Evolutionary conservation across 2,797 vertebrate genomes (phyloP).

Genomic region (Poeciliopsis turneri): DNA sequence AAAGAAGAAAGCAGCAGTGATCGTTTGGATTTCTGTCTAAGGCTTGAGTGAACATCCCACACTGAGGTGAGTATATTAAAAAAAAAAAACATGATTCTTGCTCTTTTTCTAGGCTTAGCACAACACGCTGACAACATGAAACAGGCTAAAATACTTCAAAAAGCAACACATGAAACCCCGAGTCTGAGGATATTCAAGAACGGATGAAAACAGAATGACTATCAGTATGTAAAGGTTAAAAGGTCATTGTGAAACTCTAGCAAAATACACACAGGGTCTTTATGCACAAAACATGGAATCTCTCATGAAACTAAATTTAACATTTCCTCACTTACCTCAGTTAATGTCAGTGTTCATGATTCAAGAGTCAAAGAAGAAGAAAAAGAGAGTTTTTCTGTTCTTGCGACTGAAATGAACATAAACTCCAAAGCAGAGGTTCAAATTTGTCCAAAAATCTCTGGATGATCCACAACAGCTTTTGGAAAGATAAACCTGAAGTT

Average conservation of each 20-base stretch:
- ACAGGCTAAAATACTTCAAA: not conserved
- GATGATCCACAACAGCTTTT: not conserved
- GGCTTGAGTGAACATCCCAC: not conserved
- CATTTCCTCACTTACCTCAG: not conserved
- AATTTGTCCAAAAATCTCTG: not conserved
- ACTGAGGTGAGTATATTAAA: not conserved
- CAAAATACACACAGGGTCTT: not conserved
- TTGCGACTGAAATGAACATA: not conserved
- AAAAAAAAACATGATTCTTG: not conserved
- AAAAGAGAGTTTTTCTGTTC: no score
- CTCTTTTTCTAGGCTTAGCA: not conserved
- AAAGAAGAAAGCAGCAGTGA: not conserved
- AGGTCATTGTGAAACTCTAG: not conserved
- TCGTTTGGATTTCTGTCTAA: not conserved
- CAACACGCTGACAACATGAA: not conserved
- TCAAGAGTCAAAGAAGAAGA: not conserved
- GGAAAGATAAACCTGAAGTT: not conserved
- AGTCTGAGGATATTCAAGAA: not conserved
- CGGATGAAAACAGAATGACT: not conserved
- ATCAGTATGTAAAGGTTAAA: not conserved
- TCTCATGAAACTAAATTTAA: not conserved
- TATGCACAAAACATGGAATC: not conserved
- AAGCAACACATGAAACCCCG: not conserved
- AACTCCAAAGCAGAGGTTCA: not conserved
- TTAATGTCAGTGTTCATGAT: not conserved